Evolutionary conservation across 2,797 vertebrate genomes (phyloP), one percentile per base, ranked within the genome.

Genomic region (Sorex maritimensis): DNA sequence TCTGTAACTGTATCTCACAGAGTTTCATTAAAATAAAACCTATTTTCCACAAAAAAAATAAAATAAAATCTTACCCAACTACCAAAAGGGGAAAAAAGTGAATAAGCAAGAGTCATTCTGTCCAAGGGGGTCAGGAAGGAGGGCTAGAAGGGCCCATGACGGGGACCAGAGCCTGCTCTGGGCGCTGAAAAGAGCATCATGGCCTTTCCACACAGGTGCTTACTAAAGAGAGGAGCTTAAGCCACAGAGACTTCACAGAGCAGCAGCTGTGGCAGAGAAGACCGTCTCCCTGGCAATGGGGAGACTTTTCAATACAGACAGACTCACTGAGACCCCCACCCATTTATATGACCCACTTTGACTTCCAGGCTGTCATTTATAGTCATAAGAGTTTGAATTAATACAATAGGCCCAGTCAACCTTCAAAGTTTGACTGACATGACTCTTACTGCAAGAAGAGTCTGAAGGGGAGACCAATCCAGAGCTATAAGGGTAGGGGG

Each of bases 381-480:
- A 78, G 71, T 89, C 73, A 81, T 49, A 28, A 88, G 75, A 92
- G 21, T 79, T 65, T 82, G 79, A n/a, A 94, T 65, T 74, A 78
- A 71, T 28, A 58, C 34, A 67, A 38, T 26, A 69, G 68, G 19
- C 12, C 94, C 61, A 75, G 72, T 86, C 24, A 49, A 38, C 6
- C 68, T 46, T 81, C 34, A 92, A 5, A 8, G 44, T 26, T 41
- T 68, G 41, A 67, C 1, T 58, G 65, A 21, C 17, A 15, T 38
- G 30, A 49, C 30, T 77, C 72, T 85, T 92, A 19, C 1, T 0
- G 4, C 30, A 14, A 82, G 1, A 81, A 82, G 0, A 81, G 69
- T 61, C 2, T 4, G 15, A 55, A 77, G 14, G 4, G 79, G 73
- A 28, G 19, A 68, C 34, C 4, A 41, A 30, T 28, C n/a, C 44